phyloP scores from a whole-genome alignment of 2,888 invertebrate genomes.

The Apeira syringaria region DNA sequence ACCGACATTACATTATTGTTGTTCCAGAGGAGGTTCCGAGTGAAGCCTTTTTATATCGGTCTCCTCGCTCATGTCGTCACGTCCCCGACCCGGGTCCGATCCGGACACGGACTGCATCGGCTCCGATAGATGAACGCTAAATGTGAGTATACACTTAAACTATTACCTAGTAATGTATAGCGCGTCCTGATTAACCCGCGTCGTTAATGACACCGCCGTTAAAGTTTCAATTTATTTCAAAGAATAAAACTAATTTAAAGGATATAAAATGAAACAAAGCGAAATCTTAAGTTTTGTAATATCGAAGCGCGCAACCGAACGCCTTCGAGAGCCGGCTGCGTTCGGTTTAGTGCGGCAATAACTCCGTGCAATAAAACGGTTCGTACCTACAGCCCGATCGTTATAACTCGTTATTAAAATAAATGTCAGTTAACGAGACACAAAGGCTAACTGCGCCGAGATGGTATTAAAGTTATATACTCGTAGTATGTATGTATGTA shows the following conservation, averaged over 20 bases:
- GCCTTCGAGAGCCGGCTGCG: constrained; percentile 27
- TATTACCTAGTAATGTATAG: too few species aligned
- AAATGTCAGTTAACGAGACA: constrained; percentile 47
- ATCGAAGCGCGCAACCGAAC: constrained; percentile 26
- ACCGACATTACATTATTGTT: constrained; percentile 81
- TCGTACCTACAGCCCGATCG: constrained; percentile 38
- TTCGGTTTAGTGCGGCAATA: constrained; percentile 39
- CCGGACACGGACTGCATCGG: too few species aligned
- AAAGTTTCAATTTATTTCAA: constrained; percentile 5
- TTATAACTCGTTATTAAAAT: constrained; percentile 45
- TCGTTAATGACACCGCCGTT: constrained; percentile 5
- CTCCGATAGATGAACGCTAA: constrained; percentile 12
- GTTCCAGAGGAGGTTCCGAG: constrained; percentile 74
- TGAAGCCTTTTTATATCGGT: constrained; percentile 42
- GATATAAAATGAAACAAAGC: background rate
- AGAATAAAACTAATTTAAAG: constrained; percentile 10
- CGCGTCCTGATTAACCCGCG: constrained; percentile 6
- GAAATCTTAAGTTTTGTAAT: constrained; percentile 11
- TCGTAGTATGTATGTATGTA: background rate
- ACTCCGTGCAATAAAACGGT: constrained; percentile 39
- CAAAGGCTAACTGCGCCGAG: constrained; percentile 38
- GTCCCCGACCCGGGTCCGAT: too few species aligned
- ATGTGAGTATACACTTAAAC: too few species aligned
- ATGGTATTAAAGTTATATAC: constrained; percentile 29
- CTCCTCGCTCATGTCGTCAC: constrained; percentile 43